Evolutionary conservation across 2,797 vertebrate species (phyloP).

Genomic region (Bucorvus abyssinicus): DNA sequence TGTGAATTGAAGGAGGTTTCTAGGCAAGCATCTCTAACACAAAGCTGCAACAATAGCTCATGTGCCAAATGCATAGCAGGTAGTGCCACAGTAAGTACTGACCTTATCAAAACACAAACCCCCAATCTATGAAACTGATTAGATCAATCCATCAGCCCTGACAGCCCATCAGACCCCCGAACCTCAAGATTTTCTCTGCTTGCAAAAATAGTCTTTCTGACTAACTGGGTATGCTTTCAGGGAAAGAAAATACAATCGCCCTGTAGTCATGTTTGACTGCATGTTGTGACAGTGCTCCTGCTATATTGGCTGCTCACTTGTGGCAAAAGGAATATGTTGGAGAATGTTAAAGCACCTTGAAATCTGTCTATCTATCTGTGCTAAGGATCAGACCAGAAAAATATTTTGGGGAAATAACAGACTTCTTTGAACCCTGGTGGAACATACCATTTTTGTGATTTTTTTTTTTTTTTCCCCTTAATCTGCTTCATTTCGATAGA

Average conservation of each 20-base stretch:
- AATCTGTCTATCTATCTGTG: not conserved
- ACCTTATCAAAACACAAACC: not conserved
- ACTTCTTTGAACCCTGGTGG: not conserved
- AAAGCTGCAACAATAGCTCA: not conserved
- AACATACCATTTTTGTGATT: not conserved
- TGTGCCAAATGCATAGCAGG: not conserved
- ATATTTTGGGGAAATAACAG: not conserved
- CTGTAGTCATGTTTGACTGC: not conserved
- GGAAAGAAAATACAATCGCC: not conserved
- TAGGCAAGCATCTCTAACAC: not conserved
- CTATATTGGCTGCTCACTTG: not conserved
- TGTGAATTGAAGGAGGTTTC: not conserved
- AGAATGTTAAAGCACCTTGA: not conserved
- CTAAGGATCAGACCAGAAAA: not conserved
- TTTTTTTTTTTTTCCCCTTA: not conserved
- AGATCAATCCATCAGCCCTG: not conserved
- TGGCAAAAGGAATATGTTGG: not conserved
- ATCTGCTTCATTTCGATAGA: not conserved
- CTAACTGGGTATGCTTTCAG: not conserved
- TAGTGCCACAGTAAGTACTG: not conserved
- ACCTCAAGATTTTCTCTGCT: not conserved
- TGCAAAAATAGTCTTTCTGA: not conserved
- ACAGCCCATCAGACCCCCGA: not conserved
- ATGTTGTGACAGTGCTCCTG: accelerated
- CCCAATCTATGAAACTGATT: not conserved